Evolutionary conservation across 2,797 vertebrate genomes (phyloP).

Genomic region (Helarctos malayanus): DNA sequence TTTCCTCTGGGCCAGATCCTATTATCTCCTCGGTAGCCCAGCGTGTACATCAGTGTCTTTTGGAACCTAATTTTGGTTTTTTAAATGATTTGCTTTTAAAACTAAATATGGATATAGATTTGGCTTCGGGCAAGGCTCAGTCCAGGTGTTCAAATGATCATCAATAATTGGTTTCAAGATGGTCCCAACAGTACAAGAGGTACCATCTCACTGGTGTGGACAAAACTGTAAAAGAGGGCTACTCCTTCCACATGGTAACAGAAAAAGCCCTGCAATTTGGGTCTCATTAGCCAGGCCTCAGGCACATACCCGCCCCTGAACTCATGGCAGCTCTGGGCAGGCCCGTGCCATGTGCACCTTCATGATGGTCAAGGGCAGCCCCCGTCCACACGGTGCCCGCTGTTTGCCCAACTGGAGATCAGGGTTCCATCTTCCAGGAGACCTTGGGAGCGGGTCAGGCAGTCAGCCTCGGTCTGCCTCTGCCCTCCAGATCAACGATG

Average conservation of each 20-base stretch:
- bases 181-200: not conserved
- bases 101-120: not conserved
- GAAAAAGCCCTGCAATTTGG: not conserved
- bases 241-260: not conserved
- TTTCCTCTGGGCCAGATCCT: not conserved
- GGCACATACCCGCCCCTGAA: not conserved
- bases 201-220: accelerated
- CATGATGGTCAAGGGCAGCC: not conserved
- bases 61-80: not conserved
- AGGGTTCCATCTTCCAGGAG: not conserved
- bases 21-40: not conserved
- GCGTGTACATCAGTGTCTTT: accelerated
- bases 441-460: not conserved
- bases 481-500: constrained; percentile 92
- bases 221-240: not conserved
- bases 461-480: not conserved
- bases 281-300: not conserved
- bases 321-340: not conserved
- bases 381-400: not conserved
- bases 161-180: not conserved
- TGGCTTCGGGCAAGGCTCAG: not conserved
- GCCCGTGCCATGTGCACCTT: not conserved
- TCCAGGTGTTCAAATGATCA: not conserved
- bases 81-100: not conserved
- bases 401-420: not conserved